phyloP scores from a whole-genome alignment of 92 coral and sea anemone genomes.

The Zoanthus sansibaricus region DNA sequence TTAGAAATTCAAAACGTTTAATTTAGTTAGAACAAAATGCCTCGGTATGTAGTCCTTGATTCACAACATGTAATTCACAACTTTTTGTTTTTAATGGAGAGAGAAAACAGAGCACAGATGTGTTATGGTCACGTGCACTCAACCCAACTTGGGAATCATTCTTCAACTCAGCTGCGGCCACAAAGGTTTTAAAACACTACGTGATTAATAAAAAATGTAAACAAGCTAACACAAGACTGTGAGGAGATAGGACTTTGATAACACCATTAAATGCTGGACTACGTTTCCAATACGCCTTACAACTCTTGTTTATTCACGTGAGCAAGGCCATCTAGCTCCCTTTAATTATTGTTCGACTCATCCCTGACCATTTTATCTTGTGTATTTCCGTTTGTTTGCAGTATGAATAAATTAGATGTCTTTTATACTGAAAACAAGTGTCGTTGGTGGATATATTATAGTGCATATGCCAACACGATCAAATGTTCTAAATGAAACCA shows the following conservation, averaged over 20 bases:
- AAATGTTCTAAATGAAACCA: neutral
- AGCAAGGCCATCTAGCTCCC: neutral
- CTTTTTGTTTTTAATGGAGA: constrained; percentile 25
- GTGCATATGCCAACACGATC: constrained; percentile 30
- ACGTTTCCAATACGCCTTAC: neutral
- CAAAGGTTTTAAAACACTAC: constrained; percentile 10
- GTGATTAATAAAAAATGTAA: constrained; percentile 19
- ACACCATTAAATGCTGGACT: neutral
- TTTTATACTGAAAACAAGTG: constrained; percentile 62
- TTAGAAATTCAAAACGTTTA: neutral
- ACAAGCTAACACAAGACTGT: neutral
- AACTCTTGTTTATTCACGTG: neutral
- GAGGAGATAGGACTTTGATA: neutral
- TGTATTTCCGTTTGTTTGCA: constrained; percentile 26
- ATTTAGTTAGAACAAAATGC: neutral
- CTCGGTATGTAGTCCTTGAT: constrained; percentile 18
- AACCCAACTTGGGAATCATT: neutral
- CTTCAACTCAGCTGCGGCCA: constrained; percentile 32
- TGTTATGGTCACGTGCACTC: constrained; percentile 31
- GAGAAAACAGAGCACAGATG: constrained; percentile 35
- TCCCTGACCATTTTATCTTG: neutral
- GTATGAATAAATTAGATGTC: constrained; percentile 27
- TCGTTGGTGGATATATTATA: constrained; percentile 63
- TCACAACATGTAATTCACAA: constrained; percentile 27
- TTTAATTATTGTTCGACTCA: neutral